Evolutionary conservation across 2,113 vertebrate species (phyloP), one percentile per base, ranked within the genome.

Genomic region (Xenus cinereus): DNA sequence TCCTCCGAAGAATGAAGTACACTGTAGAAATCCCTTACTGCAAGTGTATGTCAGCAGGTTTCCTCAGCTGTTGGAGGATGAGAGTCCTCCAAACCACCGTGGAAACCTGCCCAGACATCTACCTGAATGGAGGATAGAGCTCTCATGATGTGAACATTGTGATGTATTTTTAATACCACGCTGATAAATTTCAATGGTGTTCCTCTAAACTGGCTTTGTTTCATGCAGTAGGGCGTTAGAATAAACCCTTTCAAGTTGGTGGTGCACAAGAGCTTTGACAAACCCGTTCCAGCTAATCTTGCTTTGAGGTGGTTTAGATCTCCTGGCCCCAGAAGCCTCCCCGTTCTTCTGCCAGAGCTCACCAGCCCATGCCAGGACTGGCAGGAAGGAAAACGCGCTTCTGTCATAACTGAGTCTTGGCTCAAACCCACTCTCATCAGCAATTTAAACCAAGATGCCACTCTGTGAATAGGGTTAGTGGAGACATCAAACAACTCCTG

Each of bases 91-190:
- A 43, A 54, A 54, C 73, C 63, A 35, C 33, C 14, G 0, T 41
- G 82, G 82, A 53, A 85, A 41, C 43, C 66, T 73, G 62, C 62
- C 62, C 53, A 81, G 69, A 33, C 63, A 59, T 14, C 30, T 10
- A 26, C 66, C 78, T 79, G 69, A 35, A 2, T 1, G n/a, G 51
- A 63, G 46, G 56, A 23, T 11, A 81, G 69, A 56, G 46, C 62
- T 84, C 46, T 45, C 39, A 4, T 4, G 69, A 27, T 39, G 64
- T 39, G 81, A 67, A 19, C 0, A 0, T 1, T 46, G 46, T 27
- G 64, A 54, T 63, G 41, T 57, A 15, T 33, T 78, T 63, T 63
- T 51, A 46, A 66, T 10, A 8, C 15, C 60, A 21, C 3, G 3
- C 53, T 53, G 37, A 24, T 11, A 4, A 6, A 32, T 86, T 62